Base-by-base conservation (phyloP, 2,888 invertebrate species). In the Oligia strigilis region DNA sequence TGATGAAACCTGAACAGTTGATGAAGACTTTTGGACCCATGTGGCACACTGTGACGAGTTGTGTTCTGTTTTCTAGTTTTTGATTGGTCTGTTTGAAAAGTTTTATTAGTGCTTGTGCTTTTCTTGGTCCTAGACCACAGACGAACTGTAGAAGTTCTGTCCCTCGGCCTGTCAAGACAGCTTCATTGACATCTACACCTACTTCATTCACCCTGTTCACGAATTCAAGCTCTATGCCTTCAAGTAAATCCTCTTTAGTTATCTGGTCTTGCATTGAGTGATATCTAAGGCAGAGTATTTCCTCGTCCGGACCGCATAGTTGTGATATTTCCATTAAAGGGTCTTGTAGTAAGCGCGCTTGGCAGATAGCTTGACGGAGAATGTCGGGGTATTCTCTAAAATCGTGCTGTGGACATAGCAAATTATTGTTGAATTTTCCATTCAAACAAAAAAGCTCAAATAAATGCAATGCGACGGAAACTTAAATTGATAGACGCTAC, bases 11-110 rank as follows among this genome's bases (percentile, higher is more conserved):
- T 14, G 99, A 99, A 96, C 99, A 99, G 94, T 99, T 99, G 88
- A 99, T 99, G 93, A 99, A 99, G 0, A 99, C 99, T 96, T 99
- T 99, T 0, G 99, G 99, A 0, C 99, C 99, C 98, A 99, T 99
- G 92, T 99, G 99, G 93, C 99, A 99, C 4, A 98, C 98, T 0
- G 99, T 99, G 23, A 99, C 99, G 40, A 99, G 97, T 93, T 99
- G 99, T 0, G 99, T 99, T 92, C 99, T 97, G 94, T 99, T 99
- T 95, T 99, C 99, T 72, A 99, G 94, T 64, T 99, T 98, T 92
- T 99, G 99, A 95, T 99, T 99, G 0, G 98, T 98, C 93, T 99
- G 99, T 93, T 99, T 99, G 81, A 99, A 97, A 49, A 98, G 98
- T 95, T 99, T 98, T 1, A 99, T 97, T 66, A 99, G 93, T 0